Percentiles rank a stretch among this genome's conserved stretches.
These are phyloP conservation scores for Sylvicola fuscatus DNA, from an alignment of 2,888 invertebrate species.

Conservation along the genomic window DNA sequence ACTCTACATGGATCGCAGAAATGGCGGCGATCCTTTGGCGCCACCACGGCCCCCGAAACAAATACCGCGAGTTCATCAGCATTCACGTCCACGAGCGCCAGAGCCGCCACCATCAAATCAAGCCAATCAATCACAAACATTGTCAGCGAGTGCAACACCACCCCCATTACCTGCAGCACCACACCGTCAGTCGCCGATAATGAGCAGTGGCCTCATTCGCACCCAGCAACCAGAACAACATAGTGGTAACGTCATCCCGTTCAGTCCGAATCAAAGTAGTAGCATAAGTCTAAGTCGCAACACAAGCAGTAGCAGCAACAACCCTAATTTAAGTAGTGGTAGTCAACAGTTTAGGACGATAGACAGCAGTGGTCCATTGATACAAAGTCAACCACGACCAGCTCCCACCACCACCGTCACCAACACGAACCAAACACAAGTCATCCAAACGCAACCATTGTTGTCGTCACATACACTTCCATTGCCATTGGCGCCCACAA, in stretches of 20 bases:
- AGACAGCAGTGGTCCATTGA: too few relatives aligned
- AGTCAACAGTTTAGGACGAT: too few relatives aligned
- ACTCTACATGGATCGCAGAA: constrained; percentile 43
- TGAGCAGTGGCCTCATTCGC: too few relatives aligned
- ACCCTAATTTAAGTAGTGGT: constrained; percentile 3
- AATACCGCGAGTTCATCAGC: constrained; percentile 42
- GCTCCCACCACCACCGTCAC: constrained; percentile 6
- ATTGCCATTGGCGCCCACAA: constrained; percentile 7
- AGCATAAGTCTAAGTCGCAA: constrained; percentile 5
- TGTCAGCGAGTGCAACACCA: constrained; percentile 6
- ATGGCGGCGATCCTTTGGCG: constrained; percentile 56
- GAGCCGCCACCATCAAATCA: constrained; percentile 27
- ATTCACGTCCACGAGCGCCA: constrained; percentile 28
- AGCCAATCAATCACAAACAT: constrained; percentile 3
- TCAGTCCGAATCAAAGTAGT: too few relatives aligned
- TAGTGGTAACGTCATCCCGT: too few relatives aligned
- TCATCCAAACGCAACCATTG: constrained; percentile 2
- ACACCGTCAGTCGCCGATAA: background rate
- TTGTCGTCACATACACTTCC: too few relatives aligned
- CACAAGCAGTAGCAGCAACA: constrained; percentile 9
- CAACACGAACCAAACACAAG: constrained; percentile 10
- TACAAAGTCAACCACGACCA: too few relatives aligned
- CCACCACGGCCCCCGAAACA: constrained; percentile 54
- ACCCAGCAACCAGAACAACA: constrained; percentile 7
- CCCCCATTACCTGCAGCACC: constrained; percentile 1